Conservation (phyloP, 2,797 vertebrate genomes). For the Leuciscus waleckii region DNA sequence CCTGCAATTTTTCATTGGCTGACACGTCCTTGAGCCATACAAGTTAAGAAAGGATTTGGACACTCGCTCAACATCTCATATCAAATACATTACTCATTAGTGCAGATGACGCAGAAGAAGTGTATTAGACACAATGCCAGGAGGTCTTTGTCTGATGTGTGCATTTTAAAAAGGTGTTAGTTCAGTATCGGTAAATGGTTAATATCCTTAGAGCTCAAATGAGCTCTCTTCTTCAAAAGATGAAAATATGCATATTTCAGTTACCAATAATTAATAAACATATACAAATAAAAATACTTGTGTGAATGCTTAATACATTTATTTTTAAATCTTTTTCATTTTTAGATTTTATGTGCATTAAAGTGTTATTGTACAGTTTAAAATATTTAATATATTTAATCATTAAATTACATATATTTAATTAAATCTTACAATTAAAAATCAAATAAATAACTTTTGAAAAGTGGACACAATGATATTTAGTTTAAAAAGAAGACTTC, state of each 20-base stretch:
- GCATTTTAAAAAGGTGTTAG: constrained; percentile 6
- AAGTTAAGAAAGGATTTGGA: constrained; percentile 21
- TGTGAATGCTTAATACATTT: not conserved
- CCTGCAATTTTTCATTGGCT: constrained; percentile 18
- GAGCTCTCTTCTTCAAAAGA: not conserved
- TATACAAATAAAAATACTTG: not conserved
- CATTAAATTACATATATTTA: not conserved
- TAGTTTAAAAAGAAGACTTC: constrained; percentile 22
- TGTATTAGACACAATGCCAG: not conserved
- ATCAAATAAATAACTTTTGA: not conserved
- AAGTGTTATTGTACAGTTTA: not conserved
- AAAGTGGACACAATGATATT: not conserved
- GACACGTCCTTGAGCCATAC: constrained; percentile 5
- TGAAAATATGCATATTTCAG: constrained; percentile 9
- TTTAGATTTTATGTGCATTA: not conserved
- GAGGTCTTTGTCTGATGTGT: not conserved
- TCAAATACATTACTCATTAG: constrained; percentile 36
- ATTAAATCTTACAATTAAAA: not conserved
- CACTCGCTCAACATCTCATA: constrained; percentile 6
- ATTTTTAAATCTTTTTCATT: not conserved
- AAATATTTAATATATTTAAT: not conserved
- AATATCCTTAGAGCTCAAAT: not conserved
- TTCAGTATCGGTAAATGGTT: constrained; percentile 1
- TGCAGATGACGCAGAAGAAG: not conserved
- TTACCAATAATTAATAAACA: not conserved